These are phyloP conservation scores for Anastrepha ludens DNA, from an alignment of 1,140 invertebrate genomes.

Conservation along the genomic window DNA sequence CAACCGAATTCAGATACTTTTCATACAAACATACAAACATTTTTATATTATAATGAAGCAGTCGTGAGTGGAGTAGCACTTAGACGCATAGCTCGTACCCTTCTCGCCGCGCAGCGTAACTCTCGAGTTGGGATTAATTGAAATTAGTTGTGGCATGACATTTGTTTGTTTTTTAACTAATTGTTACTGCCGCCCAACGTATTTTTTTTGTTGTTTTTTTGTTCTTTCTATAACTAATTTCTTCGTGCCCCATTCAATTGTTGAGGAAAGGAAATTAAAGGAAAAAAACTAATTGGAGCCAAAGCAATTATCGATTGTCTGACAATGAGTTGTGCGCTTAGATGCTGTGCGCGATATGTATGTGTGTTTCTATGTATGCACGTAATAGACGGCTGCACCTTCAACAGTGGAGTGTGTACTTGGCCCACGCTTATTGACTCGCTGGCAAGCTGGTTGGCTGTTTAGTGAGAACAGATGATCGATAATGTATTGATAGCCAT, in stretches of 20 bases:
- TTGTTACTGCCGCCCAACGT: constrained; percentile 44
- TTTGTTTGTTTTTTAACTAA: constrained; percentile 52
- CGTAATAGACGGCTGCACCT: no score
- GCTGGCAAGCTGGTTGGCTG: not conserved
- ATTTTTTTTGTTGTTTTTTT: not conserved
- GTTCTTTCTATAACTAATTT: constrained; percentile 13
- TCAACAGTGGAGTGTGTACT: not conserved
- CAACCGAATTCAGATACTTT: not conserved
- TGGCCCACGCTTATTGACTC: not conserved
- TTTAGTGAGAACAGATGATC: constrained; percentile 51
- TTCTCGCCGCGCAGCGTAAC: not conserved
- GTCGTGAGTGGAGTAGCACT: constrained; percentile 5
- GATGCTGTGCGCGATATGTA: constrained; percentile 4
- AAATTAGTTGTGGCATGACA: constrained; percentile 51
- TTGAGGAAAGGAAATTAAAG: constrained; percentile 5
- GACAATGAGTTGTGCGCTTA: constrained; percentile 26
- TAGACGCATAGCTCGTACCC: not conserved
- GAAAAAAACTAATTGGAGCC: constrained; percentile 50
- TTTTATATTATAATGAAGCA: not conserved
- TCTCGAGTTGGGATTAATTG: constrained; percentile 48
- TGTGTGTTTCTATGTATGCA: no score
- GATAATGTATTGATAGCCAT: constrained; percentile 58
- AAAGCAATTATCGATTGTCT: constrained; percentile 54
- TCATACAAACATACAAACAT: not conserved
- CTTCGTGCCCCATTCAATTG: not conserved